Conservation (phyloP, 2,888 invertebrate genomes). For the Polydrusus pterygomalis region DNA sequence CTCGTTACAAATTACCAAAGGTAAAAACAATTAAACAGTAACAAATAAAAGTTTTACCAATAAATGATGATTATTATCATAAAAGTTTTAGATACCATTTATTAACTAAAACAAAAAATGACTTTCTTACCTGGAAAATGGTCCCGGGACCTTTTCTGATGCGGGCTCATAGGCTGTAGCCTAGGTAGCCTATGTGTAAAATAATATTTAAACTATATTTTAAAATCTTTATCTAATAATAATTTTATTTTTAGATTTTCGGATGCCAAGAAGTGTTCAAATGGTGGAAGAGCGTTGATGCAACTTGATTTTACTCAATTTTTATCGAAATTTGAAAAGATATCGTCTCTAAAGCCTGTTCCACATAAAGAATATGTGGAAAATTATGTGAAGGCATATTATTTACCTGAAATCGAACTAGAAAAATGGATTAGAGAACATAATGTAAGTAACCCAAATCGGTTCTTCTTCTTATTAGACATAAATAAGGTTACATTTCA, state of each 20-base stretch:
- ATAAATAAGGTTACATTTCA: too few species aligned
- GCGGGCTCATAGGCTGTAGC: too few species aligned
- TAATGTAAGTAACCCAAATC: conserved; percentile 73
- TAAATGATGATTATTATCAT: too few species aligned
- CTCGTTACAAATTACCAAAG: too few species aligned
- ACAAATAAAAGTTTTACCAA: too few species aligned
- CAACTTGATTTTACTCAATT: conserved; percentile 98
- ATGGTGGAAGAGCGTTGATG: conserved; percentile 97
- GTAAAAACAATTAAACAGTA: too few species aligned
- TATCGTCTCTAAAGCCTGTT: conserved; percentile 87
- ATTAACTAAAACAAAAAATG: too few species aligned
- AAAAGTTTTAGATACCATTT: too few species aligned
- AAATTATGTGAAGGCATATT: conserved; percentile 96
- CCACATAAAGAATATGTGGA: conserved; percentile 95
- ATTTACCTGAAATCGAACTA: conserved; percentile 90
- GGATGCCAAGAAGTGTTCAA: conserved; percentile 93
- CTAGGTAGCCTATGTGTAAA: too few species aligned
- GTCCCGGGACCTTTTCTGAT: too few species aligned
- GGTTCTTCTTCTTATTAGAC: background rate
- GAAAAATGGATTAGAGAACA: conserved; percentile 93
- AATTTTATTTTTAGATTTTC: conserved; percentile 78
- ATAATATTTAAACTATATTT: background rate
- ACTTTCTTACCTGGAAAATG: too few species aligned
- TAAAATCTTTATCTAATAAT: background rate
- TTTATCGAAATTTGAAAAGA: conserved; percentile 90